Conservation (phyloP, 2,113 vertebrate genomes). For the Oncorhynchus clarkii region DNA sequence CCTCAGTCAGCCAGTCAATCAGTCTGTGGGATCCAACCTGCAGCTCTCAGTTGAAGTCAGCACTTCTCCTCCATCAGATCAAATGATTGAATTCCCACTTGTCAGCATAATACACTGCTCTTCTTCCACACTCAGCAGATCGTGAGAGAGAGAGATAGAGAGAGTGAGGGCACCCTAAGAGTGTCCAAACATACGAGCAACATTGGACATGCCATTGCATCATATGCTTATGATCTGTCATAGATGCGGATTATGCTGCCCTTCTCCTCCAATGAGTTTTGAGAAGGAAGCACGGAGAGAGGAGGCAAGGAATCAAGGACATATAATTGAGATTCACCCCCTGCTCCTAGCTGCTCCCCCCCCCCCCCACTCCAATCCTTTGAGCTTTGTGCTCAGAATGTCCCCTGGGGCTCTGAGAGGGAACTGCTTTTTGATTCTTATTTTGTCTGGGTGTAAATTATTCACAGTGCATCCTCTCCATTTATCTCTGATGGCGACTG, state of each 20-base stretch:
- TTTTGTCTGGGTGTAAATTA: slow-evolving; percentile 71
- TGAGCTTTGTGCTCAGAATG: slow-evolving; percentile 50
- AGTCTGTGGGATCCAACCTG: not conserved
- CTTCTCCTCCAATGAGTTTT: too few relatives aligned
- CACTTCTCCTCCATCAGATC: slow-evolving; percentile 47
- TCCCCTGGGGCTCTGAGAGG: slow-evolving; percentile 39
- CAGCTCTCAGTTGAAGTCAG: slow-evolving; percentile 46
- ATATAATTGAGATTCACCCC: too few relatives aligned
- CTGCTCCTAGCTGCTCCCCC: slow-evolving; percentile 1
- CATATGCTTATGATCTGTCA: too few relatives aligned
- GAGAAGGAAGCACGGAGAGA: too few relatives aligned
- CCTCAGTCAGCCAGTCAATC: slow-evolving; percentile 11
- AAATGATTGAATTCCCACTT: slow-evolving; percentile 58
- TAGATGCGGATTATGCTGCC: too few relatives aligned
- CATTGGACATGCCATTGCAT: not conserved
- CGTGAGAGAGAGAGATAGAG: not conserved
- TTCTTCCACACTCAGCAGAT: slow-evolving; percentile 37
- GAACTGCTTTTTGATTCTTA: slow-evolving; percentile 62
- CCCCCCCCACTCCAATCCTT: slow-evolving; percentile 19
- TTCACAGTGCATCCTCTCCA: slow-evolving; percentile 61
- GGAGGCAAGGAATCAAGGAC: too few relatives aligned
- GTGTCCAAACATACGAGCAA: not conserved
- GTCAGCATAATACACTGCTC: slow-evolving; percentile 49
- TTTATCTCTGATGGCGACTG: slow-evolving; percentile 62
- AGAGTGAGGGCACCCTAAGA: not conserved